phyloP scores from a whole-genome alignment of 2,797 vertebrate species.

The Paramormyrops hopkinsi region DNA sequence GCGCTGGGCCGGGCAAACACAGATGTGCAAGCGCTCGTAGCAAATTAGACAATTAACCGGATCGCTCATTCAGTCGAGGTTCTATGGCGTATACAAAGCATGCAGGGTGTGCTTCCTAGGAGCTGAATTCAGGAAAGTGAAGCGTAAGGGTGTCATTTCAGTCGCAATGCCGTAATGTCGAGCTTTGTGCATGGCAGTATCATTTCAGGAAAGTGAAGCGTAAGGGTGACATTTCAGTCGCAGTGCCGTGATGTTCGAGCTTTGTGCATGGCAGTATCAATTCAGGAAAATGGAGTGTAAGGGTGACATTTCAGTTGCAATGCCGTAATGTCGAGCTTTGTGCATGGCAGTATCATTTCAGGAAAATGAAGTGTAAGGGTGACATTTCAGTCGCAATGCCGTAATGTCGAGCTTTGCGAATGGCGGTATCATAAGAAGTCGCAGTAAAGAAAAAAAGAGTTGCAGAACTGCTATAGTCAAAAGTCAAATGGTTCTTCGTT shows the following conservation, averaged over 20 bases:
- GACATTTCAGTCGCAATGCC: background rate
- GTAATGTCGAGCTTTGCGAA: background rate
- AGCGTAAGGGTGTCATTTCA: background rate
- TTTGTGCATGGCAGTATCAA: background rate
- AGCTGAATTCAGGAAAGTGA: background rate
- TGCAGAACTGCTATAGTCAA: background rate
- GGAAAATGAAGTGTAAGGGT: background rate
- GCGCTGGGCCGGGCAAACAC: background rate
- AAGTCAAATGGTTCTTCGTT: background rate
- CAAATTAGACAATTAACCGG: conserved; percentile 4
- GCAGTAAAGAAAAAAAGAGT: background rate
- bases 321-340: too few relatives aligned
- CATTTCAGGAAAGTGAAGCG: background rate
- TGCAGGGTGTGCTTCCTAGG: background rate
- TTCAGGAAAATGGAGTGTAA: too few relatives aligned
- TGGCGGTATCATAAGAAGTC: background rate
- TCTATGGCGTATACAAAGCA: background rate
- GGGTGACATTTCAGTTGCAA: too few relatives aligned
- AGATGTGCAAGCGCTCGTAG: background rate
- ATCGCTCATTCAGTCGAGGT: background rate
- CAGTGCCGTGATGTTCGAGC: background rate
- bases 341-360: background rate
- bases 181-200: background rate
- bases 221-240: background rate
- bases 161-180: background rate